phyloP scores from a whole-genome alignment of 2,113 vertebrate species.

The Poeciliopsis occidentalis region DNA sequence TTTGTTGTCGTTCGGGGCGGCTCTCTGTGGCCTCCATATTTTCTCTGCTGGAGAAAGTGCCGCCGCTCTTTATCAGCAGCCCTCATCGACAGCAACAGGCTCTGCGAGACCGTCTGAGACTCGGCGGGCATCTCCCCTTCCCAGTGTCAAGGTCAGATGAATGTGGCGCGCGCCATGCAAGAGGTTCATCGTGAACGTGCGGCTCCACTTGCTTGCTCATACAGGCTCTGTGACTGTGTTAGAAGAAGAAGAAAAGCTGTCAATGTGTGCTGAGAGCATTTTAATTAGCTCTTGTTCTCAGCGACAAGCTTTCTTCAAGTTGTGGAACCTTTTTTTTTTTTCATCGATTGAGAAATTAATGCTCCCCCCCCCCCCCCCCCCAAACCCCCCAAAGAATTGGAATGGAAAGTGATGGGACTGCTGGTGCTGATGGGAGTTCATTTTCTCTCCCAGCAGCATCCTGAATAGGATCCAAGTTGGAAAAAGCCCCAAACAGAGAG shows the following conservation, averaged over 20 bases:
- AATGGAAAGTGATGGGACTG: conserved; percentile 39
- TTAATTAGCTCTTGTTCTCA: conserved; percentile 68
- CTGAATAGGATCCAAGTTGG: conserved; percentile 47
- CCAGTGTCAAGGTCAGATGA: conserved; percentile 72
- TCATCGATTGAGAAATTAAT: conserved; percentile 68
- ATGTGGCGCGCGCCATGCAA: conserved; percentile 22
- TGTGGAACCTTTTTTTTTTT: conserved; percentile 63
- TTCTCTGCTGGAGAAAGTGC: conserved; percentile 36
- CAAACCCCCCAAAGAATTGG: conserved; percentile 53
- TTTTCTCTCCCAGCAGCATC: conserved; percentile 23
- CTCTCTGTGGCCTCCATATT: conserved; percentile 54
- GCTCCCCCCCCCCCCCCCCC: conserved; percentile 72
- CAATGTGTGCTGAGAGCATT: conserved; percentile 63
- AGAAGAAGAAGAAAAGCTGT: conserved; percentile 35
- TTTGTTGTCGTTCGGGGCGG: conserved; percentile 18
- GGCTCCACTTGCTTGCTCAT: conserved; percentile 47
- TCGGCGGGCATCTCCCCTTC: conserved; percentile 39
- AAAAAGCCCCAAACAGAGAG: conserved; percentile 49
- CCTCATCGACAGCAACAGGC: conserved; percentile 58
- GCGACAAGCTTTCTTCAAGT: conserved; percentile 57
- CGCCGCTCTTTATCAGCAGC: conserved; percentile 58
- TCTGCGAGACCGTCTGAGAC: conserved; percentile 63
- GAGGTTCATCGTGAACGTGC: conserved; percentile 40
- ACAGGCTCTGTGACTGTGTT: conserved; percentile 46
- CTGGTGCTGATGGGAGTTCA: conserved; percentile 44